Percentiles rank a stretch among this genome's conserved stretches.
Evolutionary conservation across 2,888 invertebrate genomes (phyloP).

Genomic region (Girardia tigrina): DNA sequence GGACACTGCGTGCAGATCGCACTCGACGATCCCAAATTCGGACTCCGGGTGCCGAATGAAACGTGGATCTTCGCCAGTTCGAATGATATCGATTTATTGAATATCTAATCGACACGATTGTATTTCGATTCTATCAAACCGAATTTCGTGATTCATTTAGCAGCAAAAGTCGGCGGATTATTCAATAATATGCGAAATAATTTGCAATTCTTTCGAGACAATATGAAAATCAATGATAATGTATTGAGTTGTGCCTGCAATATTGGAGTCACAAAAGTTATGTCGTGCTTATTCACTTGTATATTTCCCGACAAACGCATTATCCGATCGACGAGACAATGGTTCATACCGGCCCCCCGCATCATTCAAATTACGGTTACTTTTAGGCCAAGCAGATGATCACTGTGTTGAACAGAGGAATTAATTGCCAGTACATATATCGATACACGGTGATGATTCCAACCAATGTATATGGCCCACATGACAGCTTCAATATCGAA

Average conservation of each 20-base stretch:
- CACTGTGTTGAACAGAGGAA: constrained; percentile 69
- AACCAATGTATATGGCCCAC: constrained; percentile 90
- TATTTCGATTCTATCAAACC: constrained; percentile 67
- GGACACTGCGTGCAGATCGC: constrained; percentile 68
- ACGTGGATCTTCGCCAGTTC: constrained; percentile 79
- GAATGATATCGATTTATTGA: constrained; percentile 77
- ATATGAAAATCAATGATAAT: constrained; percentile 85
- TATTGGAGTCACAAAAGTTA: constrained; percentile 71
- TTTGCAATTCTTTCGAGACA: constrained; percentile 70
- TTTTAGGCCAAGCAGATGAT: constrained; percentile 93
- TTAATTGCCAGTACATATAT: constrained; percentile 63
- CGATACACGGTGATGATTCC: constrained; percentile 83
- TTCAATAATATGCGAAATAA: constrained; percentile 90
- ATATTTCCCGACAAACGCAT: constrained; percentile 92
- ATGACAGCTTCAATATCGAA: constrained; percentile 77
- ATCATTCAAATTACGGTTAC: constrained; percentile 89
- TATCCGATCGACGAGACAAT: constrained; percentile 97
- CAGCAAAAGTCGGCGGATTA: constrained; percentile 93
- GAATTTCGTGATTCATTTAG: constrained; percentile 87
- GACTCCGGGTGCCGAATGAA: constrained; percentile 54
- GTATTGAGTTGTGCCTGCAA: constrained; percentile 67
- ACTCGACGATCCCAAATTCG: constrained; percentile 43
- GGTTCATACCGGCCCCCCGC: constrained; percentile 95
- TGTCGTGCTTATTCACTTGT: constrained; percentile 92
- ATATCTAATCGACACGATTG: constrained; percentile 60